Evolutionary conservation across 2,797 vertebrate species (phyloP).

Genomic region (Borostomias antarcticus): DNA sequence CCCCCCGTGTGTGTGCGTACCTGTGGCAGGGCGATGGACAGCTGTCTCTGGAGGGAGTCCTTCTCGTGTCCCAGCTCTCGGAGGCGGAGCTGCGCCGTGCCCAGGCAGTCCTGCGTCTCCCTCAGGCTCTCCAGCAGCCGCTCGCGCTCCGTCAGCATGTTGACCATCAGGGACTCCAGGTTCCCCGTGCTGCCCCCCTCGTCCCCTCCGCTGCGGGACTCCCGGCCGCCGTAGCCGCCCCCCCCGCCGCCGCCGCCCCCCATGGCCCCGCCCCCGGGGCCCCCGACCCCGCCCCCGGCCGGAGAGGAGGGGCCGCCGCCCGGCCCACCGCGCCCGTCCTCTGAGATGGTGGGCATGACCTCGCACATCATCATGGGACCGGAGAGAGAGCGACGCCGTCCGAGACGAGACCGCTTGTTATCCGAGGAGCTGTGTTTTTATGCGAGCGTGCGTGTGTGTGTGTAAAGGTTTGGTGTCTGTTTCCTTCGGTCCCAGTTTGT

Average conservation of each 20-base stretch:
- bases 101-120: slow-evolving; percentile 88
- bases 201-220: slow-evolving; percentile 73
- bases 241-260: slow-evolving; percentile 56
- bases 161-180: slow-evolving; percentile 92
- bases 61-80: slow-evolving; percentile 89
- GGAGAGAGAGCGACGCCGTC: slow-evolving; percentile 35
- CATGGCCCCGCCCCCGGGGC: slow-evolving; percentile 40
- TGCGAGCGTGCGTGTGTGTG: not conserved
- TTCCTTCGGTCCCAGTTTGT: not conserved
- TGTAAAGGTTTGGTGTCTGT: not conserved
- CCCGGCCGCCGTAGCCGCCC: slow-evolving; percentile 53
- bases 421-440: not conserved
- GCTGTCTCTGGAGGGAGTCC: slow-evolving; percentile 88
- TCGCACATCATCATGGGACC: slow-evolving; percentile 91
- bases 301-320: slow-evolving; percentile 68
- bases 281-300: slow-evolving; percentile 59
- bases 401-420: slow-evolving; percentile 27
- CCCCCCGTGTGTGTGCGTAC: slow-evolving; percentile 57
- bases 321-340: slow-evolving; percentile 84
- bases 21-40: slow-evolving; percentile 90
- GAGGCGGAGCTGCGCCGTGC: slow-evolving; percentile 86
- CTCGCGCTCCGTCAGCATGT: slow-evolving; percentile 92
- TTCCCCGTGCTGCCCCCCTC: slow-evolving; percentile 88
- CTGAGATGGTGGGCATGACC: slow-evolving; percentile 95
- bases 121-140: slow-evolving; percentile 88